phyloP scores from a whole-genome alignment of 2,797 vertebrate genomes.

The Rhincodon typus region DNA sequence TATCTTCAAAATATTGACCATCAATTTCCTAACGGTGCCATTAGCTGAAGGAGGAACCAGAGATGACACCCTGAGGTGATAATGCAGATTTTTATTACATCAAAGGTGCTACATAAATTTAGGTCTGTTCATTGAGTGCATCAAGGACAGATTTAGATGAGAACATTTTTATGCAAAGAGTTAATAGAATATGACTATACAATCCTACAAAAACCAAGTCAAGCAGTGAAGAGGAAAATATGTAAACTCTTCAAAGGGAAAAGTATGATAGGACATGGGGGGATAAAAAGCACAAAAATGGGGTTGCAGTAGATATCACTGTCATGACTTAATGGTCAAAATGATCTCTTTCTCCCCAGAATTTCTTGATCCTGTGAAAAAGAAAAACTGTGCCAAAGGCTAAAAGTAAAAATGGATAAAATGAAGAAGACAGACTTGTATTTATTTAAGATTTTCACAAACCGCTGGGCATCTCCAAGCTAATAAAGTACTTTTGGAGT shows the following conservation, averaged over 20 bases:
- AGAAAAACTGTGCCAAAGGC: not conserved
- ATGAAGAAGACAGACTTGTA: not conserved
- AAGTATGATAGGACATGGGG: not conserved
- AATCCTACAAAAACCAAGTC: not conserved
- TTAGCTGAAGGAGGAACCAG: not conserved
- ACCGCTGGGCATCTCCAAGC: not conserved
- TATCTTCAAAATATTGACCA: not conserved
- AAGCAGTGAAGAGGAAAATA: not conserved
- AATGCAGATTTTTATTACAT: not conserved
- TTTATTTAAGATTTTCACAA: not conserved
- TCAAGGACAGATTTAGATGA: not conserved
- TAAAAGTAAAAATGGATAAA: not conserved
- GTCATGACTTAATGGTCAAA: not conserved
- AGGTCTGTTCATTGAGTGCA: not conserved
- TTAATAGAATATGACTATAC: not conserved
- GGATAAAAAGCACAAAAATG: not conserved
- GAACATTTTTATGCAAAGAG: not conserved
- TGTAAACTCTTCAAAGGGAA: not conserved
- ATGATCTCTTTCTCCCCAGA: not conserved
- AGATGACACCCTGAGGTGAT: not conserved
- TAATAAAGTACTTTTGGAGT: not conserved
- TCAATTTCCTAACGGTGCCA: not conserved
- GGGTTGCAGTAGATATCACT: not conserved
- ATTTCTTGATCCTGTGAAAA: not conserved
- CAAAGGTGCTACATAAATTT: not conserved